A percentile compares a stretch with the other conserved stretches of the same genome.
Conservation (phyloP, 2,113 vertebrate species). For the Galemys pyrenaicus region DNA sequence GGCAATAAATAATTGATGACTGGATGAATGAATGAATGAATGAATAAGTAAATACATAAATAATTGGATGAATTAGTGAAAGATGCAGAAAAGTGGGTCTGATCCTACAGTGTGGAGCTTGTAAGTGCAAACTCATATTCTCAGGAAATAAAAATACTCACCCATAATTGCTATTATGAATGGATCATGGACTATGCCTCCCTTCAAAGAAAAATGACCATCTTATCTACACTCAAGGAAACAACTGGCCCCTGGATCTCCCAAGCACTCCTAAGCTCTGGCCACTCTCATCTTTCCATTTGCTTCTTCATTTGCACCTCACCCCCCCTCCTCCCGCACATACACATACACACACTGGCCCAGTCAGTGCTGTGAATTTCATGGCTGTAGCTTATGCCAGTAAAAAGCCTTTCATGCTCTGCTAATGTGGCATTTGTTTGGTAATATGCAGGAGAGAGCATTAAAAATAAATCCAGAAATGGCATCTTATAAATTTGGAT, state of each 20-base stretch:
- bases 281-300: not conserved
- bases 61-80: constrained; percentile 2
- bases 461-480: constrained; percentile 87
- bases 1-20: not conserved
- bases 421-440: constrained; percentile 81
- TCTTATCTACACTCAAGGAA: not conserved
- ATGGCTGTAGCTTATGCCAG: constrained; percentile 77
- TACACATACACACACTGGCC: not conserved
- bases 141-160: constrained; percentile 12
- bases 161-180: not conserved
- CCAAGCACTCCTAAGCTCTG: not conserved
- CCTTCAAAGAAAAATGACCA: not conserved
- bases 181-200: not conserved
- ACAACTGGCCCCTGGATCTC: not conserved
- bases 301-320: constrained; percentile 2
- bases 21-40: not conserved
- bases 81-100: not conserved
- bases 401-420: constrained; percentile 79
- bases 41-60: not conserved
- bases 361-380: constrained; percentile 73
- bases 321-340: not conserved
- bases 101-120: not conserved
- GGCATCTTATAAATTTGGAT: constrained; percentile 85
- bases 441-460: constrained; percentile 79
- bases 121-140: not conserved